Base-by-base conservation (phyloP, 2,888 invertebrate genomes). In the Formica aserva region DNA sequence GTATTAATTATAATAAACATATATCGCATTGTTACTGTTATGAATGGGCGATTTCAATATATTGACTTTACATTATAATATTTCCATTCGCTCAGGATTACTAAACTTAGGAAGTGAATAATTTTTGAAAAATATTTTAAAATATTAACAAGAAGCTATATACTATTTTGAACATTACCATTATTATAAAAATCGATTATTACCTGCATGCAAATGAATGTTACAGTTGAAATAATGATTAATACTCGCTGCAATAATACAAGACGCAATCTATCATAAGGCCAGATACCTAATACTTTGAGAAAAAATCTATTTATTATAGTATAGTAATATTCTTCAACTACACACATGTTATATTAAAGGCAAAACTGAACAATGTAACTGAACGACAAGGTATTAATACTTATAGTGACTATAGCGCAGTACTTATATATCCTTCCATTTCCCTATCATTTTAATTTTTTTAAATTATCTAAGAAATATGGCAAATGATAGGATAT, bases 261-360 rank as follows among this genome's bases (percentile, higher is more conserved):
- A 38, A 77, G 55, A 29, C 38, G 60, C 26, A 55, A 66, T 38
- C 3, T 77, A 18, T 77, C 8, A 38, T 41, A 4, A 22, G 26
- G 66, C 77, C 77, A 77, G n/a, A 77, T 77, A 35, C 77, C 77
- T 29, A 77, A n/a, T 38, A 15, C 4, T 29, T 66, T 77, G 13
- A 66, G 35, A 55, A 77, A 55, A 55, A 1, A 11, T 41, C 11
- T 66, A 41, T 66, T 29, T 0, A 66, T 15, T 29, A 55, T 66
- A 55, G 66, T 77, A 55, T 77, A 57, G 15, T 67, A 77, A 22
- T 66, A n/a, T 9, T 77, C 55, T 55, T 77, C 66, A n/a, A 77
- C 5, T 29, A 66, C 0, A 78, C 32, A 13, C 77, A 77, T 77
- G 11, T 57, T 41, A 38, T 2, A n/a, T n/a, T n/a, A n/a, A n/a